A percentile compares a stretch with the other conserved stretches of the same genome.
These are phyloP conservation scores for Araneus ventricosus DNA, from an alignment of 1,140 invertebrate genomes.

Conservation along the genomic window DNA sequence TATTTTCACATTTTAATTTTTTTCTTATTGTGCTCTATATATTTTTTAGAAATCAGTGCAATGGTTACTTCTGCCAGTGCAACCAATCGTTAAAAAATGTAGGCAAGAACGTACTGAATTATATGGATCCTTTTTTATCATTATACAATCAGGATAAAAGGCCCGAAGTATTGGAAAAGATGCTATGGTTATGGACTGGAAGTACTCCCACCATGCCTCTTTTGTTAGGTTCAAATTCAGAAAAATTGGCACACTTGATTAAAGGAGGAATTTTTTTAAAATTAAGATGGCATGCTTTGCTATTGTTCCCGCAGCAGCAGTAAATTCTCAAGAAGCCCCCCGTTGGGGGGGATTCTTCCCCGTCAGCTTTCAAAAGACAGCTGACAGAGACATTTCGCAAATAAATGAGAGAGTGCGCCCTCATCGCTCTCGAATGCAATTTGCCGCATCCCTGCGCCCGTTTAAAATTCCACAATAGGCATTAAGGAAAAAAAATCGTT, in stretches of 20 bases:
- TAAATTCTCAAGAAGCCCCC: constrained; percentile 29
- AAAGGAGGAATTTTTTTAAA: constrained; percentile 30
- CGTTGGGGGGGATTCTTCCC: background rate
- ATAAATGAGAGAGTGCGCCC: constrained; percentile 62
- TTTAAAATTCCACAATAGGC: constrained; percentile 47
- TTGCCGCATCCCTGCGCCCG: constrained; percentile 43
- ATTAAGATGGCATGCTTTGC: constrained; percentile 32
- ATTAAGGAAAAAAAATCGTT: constrained; percentile 6
- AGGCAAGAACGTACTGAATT: no score
- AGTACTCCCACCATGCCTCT: background rate
- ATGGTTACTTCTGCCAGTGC: no score
- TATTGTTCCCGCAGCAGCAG: constrained; percentile 36
- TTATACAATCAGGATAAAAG: background rate
- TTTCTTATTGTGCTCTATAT: no score
- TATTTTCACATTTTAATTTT: no score
- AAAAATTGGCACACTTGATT: constrained; percentile 22
- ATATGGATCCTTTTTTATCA: no score
- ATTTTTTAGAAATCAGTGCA: no score
- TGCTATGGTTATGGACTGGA: background rate
- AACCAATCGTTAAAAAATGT: no score
- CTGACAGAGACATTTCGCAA: constrained; percentile 69
- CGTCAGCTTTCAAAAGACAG: constrained; percentile 53
- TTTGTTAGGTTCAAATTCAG: background rate
- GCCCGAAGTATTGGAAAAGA: background rate
- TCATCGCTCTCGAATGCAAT: constrained; percentile 51